Percentiles rank a stretch among this genome's conserved stretches.
These are phyloP conservation scores for Rhinolophus ferrumequinum DNA, from an alignment of 2,113 vertebrate species.

Conservation along the genomic window DNA sequence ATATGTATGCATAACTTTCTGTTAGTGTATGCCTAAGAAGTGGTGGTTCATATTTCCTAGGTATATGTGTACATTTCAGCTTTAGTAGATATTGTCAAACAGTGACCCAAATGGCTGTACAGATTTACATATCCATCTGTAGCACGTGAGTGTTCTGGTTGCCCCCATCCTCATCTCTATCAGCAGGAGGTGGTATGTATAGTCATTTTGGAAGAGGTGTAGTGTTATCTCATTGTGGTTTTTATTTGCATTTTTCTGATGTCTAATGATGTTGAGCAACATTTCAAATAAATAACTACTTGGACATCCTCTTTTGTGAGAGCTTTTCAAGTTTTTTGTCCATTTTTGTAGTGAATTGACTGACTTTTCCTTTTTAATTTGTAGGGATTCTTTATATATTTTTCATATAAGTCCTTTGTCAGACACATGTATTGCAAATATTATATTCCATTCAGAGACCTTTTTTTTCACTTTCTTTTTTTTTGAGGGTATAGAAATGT, in stretches of 20 bases:
- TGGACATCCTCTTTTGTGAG: not conserved
- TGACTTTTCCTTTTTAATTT: not conserved
- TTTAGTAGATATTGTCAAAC: not conserved
- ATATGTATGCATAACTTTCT: not conserved
- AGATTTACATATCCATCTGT: not conserved
- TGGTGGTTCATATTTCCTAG: not conserved
- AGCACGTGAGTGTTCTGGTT: not conserved
- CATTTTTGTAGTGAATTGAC: not conserved
- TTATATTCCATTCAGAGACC: not conserved
- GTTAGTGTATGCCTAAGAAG: not conserved
- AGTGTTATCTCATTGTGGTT: not conserved
- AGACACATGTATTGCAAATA: not conserved
- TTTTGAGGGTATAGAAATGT: constrained; percentile 83
- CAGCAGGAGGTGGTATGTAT: not conserved
- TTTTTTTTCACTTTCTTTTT: too few relatives aligned
- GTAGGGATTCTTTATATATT: not conserved
- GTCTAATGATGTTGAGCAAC: not conserved
- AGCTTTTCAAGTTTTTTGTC: not conserved
- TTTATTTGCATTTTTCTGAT: not conserved
- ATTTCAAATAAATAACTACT: not conserved
- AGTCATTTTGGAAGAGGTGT: not conserved
- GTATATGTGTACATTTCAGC: not conserved
- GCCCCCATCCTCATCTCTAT: not conserved
- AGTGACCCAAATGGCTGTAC: not conserved
- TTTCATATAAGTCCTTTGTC: not conserved